phyloP scores from a whole-genome alignment of 2,797 vertebrate genomes.

The Enteromius unitaeniatus region DNA sequence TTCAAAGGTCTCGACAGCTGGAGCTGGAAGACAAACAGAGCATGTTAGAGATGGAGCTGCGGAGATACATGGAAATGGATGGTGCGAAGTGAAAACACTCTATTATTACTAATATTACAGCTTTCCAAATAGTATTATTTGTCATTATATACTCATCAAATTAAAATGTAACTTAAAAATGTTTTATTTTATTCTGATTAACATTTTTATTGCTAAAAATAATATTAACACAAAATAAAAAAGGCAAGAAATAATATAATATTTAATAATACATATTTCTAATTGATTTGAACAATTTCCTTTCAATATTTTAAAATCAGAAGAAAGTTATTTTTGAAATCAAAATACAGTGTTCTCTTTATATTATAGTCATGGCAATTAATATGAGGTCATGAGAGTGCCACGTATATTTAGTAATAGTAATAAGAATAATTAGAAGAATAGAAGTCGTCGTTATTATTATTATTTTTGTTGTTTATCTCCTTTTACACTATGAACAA shows the following conservation, averaged over 20 bases:
- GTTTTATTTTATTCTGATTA: background rate
- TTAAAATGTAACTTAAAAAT: background rate
- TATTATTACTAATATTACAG: background rate
- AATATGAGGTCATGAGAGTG: background rate
- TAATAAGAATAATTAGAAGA: background rate
- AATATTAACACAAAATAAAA: background rate
- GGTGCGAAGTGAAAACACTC: slow-evolving; percentile 73
- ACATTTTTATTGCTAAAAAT: background rate
- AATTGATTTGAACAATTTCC: background rate
- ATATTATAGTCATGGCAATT: background rate
- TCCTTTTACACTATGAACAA: too few species aligned
- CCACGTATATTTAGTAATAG: background rate
- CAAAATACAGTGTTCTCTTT: background rate
- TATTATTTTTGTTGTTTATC: background rate
- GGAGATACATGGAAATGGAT: slow-evolving; percentile 80
- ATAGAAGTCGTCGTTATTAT: background rate
- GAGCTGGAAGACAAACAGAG: slow-evolving; percentile 91
- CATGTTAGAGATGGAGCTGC: slow-evolving; percentile 86
- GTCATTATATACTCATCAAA: background rate
- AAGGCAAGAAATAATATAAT: too few species aligned
- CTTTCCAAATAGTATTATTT: background rate
- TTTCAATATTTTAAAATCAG: background rate
- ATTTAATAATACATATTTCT: too few species aligned
- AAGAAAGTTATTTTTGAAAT: background rate
- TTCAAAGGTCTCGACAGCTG: slow-evolving; percentile 86